phyloP scores from a whole-genome alignment of 92 coral and sea anemone species.

The Anthopleura xanthogrammica region DNA sequence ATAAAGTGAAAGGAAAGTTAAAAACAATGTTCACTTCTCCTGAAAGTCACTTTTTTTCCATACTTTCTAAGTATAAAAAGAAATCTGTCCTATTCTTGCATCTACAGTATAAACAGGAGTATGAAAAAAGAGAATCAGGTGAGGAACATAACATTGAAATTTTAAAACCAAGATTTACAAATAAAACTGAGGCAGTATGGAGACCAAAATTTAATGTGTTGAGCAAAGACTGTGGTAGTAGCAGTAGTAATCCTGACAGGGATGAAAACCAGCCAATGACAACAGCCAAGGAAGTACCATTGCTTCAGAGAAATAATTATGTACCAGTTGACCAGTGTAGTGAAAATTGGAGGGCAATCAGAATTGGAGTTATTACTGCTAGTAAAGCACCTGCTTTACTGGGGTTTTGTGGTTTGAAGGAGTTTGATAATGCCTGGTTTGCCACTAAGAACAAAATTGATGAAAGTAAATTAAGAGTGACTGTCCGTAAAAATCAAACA shows the following conservation, averaged over 20 bases:
- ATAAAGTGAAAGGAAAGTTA: not conserved
- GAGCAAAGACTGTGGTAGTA: not conserved
- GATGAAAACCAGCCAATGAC: not conserved
- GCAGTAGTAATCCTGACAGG: not conserved
- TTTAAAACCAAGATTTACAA: conserved; percentile 34
- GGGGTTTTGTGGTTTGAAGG: conserved; percentile 43
- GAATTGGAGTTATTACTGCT: conserved; percentile 48
- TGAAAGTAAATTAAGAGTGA: conserved; percentile 30
- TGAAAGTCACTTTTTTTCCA: conserved; percentile 12
- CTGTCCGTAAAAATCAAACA: too few species aligned
- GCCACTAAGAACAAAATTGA: conserved; percentile 43
- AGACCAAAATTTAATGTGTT: conserved; percentile 30
- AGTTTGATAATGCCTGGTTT: conserved; percentile 61
- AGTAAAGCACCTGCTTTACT: conserved; percentile 55
- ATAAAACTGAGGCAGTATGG: conserved; percentile 30
- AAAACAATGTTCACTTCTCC: too few species aligned
- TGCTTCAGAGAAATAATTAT: conserved; percentile 31
- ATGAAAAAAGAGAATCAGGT: conserved; percentile 32
- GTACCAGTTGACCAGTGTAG: conserved; percentile 45
- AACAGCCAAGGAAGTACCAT: not conserved
- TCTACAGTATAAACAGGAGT: conserved; percentile 30
- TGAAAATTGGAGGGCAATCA: conserved; percentile 31
- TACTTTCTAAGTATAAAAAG: conserved; percentile 26
- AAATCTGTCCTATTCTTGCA: conserved; percentile 29
- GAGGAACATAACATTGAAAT: conserved; percentile 9